Evolutionary conservation across 2,113 vertebrate genomes (phyloP).

Genomic region (Apeltes quadracus): DNA sequence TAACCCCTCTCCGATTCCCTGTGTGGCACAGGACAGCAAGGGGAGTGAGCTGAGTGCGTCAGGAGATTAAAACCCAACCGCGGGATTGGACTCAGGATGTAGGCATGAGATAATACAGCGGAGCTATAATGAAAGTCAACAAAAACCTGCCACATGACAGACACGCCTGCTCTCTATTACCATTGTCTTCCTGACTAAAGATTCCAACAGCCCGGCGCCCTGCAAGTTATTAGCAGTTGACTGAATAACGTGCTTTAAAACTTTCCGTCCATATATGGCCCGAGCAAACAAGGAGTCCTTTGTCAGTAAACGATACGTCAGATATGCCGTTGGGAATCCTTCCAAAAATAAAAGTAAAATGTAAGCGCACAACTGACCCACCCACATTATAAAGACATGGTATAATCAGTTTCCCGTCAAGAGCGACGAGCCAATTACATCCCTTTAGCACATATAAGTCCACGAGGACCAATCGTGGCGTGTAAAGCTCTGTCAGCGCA

Average conservation of each 20-base stretch:
- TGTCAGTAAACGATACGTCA: constrained; percentile 13
- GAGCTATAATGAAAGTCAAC: constrained; percentile 91
- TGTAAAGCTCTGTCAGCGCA: constrained; percentile 51
- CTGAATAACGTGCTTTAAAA: constrained; percentile 79
- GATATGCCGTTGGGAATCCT: constrained; percentile 20
- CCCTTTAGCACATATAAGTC: constrained; percentile 26
- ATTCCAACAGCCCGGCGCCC: constrained; percentile 76
- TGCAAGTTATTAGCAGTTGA: constrained; percentile 81
- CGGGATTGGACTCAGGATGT: constrained; percentile 87
- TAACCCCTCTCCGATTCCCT: constrained; percentile 89
- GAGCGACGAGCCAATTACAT: constrained; percentile 45
- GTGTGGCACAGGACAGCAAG: constrained; percentile 84
- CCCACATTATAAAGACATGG: constrained; percentile 28
- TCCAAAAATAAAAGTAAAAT: constrained; percentile 30
- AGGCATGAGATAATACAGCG: constrained; percentile 85
- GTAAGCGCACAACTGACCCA: constrained; percentile 33
- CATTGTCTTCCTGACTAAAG: constrained; percentile 79
- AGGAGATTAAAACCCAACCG: constrained; percentile 86
- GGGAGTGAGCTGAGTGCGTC: constrained; percentile 83
- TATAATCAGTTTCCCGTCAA: constrained; percentile 17
- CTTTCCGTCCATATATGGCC: constrained; percentile 7
- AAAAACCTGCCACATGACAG: constrained; percentile 83
- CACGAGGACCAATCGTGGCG: constrained; percentile 39
- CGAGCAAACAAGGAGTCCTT: constrained; percentile 29
- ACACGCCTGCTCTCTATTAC: constrained; percentile 78